Base-by-base conservation (phyloP, 2,113 vertebrate genomes). In the Hypanus sabinus region DNA sequence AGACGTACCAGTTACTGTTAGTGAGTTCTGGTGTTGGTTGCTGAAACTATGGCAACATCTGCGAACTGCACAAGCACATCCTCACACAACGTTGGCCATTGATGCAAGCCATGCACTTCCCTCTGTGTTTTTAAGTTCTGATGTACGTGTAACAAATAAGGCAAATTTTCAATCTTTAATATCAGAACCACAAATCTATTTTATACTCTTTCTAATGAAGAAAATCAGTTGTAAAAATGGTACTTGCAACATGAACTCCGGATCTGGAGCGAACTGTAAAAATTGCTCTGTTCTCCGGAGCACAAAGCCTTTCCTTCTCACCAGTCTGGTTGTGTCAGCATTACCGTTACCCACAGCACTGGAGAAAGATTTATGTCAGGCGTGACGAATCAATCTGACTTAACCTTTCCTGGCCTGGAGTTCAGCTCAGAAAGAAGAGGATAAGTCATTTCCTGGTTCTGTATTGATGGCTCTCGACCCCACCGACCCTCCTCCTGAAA, bases 271-370 rank as follows among this genome's bases (percentile, higher is more conserved):
- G 8, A n/a, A 57, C 60, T 38, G 57, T 60, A 27, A 94, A 70
- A 94, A 91, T 80, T 36, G 38, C 73, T 24, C 55, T 94, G 87
- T 94, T 94, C 94, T 94, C 70, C 79, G 81, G 79, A 94, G 95
- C 80, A 90, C 80, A 75, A 70, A 94, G 62, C 80, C 38, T 92
- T 70, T 87, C 60, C 60, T 73, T 85, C 68, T 70, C 77, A n/a
- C 33, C 93, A 94, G 95, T 95, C 95, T 94, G 94, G 95, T 95
- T 94, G 94, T 83, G 95, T 97, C 97, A 97, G 96, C 96, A 96
- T 95, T 96, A 96, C 95, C 94, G 94, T 94, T 94, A 94, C 94
- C 18, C 27, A 95, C 94, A 95, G 95, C 94, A 95, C 95, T 94
- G 95, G 94, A 95, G 95, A 95, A 95, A 94, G 94, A 95, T 94